Percentiles rank a stretch among this genome's conserved stretches.
These are phyloP conservation scores for Aethes cnicana DNA, from an alignment of 2,888 invertebrate species.

Conservation along the genomic window DNA sequence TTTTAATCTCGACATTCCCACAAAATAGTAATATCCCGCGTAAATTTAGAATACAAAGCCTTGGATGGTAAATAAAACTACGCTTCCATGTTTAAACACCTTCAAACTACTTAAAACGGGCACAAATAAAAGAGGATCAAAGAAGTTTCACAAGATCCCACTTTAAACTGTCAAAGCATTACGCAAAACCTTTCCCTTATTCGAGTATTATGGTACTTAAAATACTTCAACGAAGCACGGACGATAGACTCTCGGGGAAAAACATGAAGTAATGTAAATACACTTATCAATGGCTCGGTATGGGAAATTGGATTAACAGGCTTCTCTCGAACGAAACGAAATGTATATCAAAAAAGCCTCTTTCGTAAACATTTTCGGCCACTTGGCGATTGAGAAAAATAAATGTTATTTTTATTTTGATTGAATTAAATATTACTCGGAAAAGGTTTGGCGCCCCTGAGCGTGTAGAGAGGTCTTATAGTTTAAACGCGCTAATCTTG, in stretches of 20 bases:
- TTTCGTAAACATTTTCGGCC: constrained; percentile 21
- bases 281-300: constrained; percentile 6
- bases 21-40: too few species aligned
- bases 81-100: too few species aligned
- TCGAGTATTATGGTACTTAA: constrained; percentile 3
- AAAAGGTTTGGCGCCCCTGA: background rate
- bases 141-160: constrained; percentile 6
- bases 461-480: too few species aligned
- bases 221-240: constrained; percentile 7
- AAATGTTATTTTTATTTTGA: constrained; percentile 9
- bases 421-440: constrained; percentile 13
- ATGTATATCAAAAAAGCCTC: constrained; percentile 21
- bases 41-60: too few species aligned
- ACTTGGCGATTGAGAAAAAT: constrained; percentile 20
- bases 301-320: constrained; percentile 22
- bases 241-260: constrained; percentile 8
- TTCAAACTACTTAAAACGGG: background rate
- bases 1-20: too few species aligned
- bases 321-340: constrained; percentile 12
- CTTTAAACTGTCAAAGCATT: constrained; percentile 6
- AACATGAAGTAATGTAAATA: constrained; percentile 25
- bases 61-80: too few species aligned
- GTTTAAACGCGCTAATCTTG: too few species aligned
- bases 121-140: background rate
- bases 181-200: background rate